These are phyloP conservation scores for Halcyon chelicuti DNA, from an alignment of 2,797 vertebrate species.

Conservation along the genomic window DNA sequence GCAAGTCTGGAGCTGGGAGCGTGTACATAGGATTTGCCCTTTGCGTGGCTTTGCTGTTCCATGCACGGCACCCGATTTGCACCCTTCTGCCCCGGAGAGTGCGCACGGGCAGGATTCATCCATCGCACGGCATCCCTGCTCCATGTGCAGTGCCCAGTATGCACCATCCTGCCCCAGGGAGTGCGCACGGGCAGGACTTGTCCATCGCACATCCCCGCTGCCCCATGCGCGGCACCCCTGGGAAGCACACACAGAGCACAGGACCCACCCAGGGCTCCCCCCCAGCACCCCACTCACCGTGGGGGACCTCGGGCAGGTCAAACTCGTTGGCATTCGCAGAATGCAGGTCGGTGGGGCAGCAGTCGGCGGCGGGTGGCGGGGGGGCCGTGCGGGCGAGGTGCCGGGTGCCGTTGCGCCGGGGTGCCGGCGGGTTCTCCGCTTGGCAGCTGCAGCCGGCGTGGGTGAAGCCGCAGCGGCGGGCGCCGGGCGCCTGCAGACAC, in stretches of 20 bases:
- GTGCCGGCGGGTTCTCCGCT: slow-evolving; percentile 77
- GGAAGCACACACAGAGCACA: fast-evolving
- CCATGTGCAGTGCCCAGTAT: fast-evolving
- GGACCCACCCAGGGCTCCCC: fast-evolving
- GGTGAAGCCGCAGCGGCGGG: slow-evolving; percentile 88
- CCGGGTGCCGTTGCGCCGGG: slow-evolving; percentile 80
- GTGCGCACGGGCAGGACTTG: background rate
- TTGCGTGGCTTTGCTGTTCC: background rate
- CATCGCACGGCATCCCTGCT: fast-evolving
- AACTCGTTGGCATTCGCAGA: slow-evolving; percentile 89
- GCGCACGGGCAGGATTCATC: fast-evolving
- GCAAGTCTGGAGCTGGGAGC: background rate
- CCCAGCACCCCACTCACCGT: slow-evolving; percentile 82
- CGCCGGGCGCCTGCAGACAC: slow-evolving; percentile 83
- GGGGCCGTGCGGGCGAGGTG: slow-evolving; percentile 75
- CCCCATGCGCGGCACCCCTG: background rate
- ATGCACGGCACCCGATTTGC: background rate
- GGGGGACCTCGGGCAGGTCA: slow-evolving; percentile 88
- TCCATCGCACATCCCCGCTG: background rate
- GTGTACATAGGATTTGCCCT: fast-evolving
- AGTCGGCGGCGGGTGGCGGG: slow-evolving; percentile 54
- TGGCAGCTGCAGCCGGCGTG: slow-evolving; percentile 93
- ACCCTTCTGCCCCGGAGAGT: background rate
- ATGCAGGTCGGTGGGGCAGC: slow-evolving; percentile 92
- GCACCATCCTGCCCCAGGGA: too few relatives aligned